phyloP scores from a whole-genome alignment of 2,797 vertebrate genomes.

The Odontamblyopus lacepedii region DNA sequence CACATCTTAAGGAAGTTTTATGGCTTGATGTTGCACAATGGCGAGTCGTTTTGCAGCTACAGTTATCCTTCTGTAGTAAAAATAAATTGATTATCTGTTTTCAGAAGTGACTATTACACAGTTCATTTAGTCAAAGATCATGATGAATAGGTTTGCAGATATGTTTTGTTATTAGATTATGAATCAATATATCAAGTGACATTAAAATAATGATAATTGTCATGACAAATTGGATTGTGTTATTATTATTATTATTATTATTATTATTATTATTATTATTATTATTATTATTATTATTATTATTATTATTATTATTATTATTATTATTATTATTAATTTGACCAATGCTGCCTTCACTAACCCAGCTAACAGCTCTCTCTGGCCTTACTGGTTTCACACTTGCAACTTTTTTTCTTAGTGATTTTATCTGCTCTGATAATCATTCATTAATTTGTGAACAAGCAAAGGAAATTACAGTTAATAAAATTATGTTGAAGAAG shows the following conservation, averaged over 20 bases:
- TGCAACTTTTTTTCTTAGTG: too few relatives aligned
- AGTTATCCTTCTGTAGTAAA: background rate
- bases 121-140: background rate
- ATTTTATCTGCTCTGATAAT: slow-evolving; percentile 50
- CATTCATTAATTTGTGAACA: background rate
- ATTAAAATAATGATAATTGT: background rate
- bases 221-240: background rate
- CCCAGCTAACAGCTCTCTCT: too few relatives aligned
- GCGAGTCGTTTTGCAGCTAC: background rate
- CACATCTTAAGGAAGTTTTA: slow-evolving; percentile 7
- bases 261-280: too few relatives aligned
- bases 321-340: too few relatives aligned
- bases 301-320: too few relatives aligned
- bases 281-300: too few relatives aligned
- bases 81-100: slow-evolving; percentile 1
- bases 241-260: too few relatives aligned
- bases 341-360: too few relatives aligned
- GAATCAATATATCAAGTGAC: background rate
- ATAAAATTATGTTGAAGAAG: background rate
- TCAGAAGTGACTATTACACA: background rate
- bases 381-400: too few relatives aligned
- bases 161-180: background rate
- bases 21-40: slow-evolving; percentile 10
- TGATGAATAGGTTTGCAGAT: background rate
- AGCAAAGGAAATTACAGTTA: slow-evolving; percentile 1